Evolutionary conservation across 2,888 invertebrate species (phyloP).

Genomic region (Cyclophora punctaria): DNA sequence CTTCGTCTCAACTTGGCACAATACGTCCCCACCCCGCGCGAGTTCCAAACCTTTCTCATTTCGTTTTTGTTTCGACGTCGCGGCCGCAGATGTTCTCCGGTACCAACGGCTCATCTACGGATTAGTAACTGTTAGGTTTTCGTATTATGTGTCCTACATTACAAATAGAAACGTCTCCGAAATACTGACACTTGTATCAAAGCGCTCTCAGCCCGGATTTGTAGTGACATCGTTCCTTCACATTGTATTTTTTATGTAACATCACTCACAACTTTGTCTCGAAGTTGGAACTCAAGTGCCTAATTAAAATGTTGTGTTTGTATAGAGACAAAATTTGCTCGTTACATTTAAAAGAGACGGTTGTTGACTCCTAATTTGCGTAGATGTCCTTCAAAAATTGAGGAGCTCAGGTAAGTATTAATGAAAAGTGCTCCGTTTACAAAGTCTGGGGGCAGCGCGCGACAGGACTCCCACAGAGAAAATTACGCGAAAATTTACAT

Average conservation of each 20-base stretch:
- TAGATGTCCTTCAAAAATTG: conserved; percentile 37
- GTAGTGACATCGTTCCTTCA: too few species aligned
- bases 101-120: conserved; percentile 64
- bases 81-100: conserved; percentile 61
- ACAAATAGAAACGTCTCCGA: conserved; percentile 38
- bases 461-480: conserved; percentile 49
- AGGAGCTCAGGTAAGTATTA: conserved; percentile 57
- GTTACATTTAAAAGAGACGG: conserved; percentile 17
- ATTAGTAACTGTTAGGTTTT: conserved; percentile 67
- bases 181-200: conserved; percentile 25
- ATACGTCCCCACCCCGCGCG: conserved; percentile 54
- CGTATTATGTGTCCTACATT: conserved; percentile 53
- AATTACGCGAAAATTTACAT: conserved; percentile 72
- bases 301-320: conserved; percentile 2
- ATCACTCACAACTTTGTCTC: too few species aligned
- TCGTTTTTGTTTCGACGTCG: conserved; percentile 65
- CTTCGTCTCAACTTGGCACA: conserved; percentile 59
- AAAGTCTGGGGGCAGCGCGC: conserved; percentile 54
- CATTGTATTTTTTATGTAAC: too few species aligned
- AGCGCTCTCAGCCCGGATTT: too few species aligned
- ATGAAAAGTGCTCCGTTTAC: conserved; percentile 61
- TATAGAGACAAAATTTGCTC: neutral
- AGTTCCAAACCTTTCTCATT: conserved; percentile 69
- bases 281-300: too few species aligned
- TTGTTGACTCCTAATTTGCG: neutral